Evolutionary conservation across 1,140 invertebrate genomes (phyloP).

Genomic region (Wiebesia pumilae): DNA sequence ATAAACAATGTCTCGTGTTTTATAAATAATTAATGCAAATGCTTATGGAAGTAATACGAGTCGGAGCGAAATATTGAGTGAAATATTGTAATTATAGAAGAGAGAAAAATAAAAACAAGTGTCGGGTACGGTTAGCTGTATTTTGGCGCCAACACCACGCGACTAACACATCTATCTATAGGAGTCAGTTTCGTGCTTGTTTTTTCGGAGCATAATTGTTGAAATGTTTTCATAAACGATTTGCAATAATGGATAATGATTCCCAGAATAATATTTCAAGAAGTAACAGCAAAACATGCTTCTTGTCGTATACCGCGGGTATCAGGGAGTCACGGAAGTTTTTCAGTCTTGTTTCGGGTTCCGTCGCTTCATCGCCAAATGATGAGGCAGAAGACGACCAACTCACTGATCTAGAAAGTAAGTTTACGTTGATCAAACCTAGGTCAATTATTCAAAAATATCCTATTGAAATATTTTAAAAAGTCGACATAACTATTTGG

Average conservation of each 20-base stretch:
- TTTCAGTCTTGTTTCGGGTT: conserved; percentile 13
- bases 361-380: neutral
- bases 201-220: neutral
- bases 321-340: conserved; percentile 5
- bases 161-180: neutral
- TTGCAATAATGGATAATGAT: neutral
- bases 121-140: neutral
- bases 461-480: no score
- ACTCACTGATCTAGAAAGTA: conserved; percentile 15
- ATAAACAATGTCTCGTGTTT: neutral
- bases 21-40: neutral
- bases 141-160: conserved; percentile 8
- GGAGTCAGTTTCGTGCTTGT: neutral
- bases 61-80: neutral
- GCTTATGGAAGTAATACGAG: neutral
- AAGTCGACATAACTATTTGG: no score
- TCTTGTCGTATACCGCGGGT: neutral
- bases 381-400: neutral
- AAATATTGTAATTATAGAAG: neutral
- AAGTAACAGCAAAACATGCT: neutral
- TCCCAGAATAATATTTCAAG: neutral
- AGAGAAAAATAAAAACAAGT: neutral
- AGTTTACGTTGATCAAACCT: no score
- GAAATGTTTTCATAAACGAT: neutral
- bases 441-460: no score